These are phyloP conservation scores for Ectemnius lituratus DNA, from an alignment of 2,888 invertebrate genomes.

Conservation along the genomic window DNA sequence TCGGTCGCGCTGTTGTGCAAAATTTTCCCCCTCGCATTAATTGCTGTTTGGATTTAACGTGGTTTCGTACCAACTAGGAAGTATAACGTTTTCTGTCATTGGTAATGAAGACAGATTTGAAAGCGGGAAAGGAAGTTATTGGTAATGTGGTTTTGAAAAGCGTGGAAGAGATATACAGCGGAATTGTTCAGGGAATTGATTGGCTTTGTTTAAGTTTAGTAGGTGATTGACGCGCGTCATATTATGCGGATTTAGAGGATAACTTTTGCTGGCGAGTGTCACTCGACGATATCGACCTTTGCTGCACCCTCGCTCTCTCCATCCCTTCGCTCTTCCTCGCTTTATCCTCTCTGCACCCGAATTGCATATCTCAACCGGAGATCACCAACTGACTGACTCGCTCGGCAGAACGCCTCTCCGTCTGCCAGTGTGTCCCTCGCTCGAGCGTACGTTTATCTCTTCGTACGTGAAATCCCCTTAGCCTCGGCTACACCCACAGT, in stretches of 20 bases:
- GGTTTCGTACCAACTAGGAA: no score
- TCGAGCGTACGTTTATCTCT: not conserved
- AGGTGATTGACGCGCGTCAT: not conserved
- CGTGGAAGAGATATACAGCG: no score
- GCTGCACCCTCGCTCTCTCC: slow-evolving; percentile 16
- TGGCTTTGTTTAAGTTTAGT: no score
- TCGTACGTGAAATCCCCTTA: slow-evolving; percentile 51
- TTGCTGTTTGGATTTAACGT: no score
- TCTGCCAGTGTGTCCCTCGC: not conserved
- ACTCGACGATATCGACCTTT: slow-evolving; percentile 32
- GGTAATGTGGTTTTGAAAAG: no score
- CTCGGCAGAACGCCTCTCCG: slow-evolving; percentile 24
- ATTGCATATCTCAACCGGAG: slow-evolving; percentile 57
- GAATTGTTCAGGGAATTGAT: no score
- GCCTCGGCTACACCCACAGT: slow-evolving; percentile 58
- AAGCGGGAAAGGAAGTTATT: no score
- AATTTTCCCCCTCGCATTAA: no score
- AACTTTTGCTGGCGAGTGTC: slow-evolving; percentile 36
- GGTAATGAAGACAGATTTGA: no score
- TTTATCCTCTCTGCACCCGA: slow-evolving; percentile 17
- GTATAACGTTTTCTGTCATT: no score
- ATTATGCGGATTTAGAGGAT: slow-evolving; percentile 11
- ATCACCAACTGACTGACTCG: slow-evolving; percentile 55
- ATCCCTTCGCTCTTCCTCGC: slow-evolving; percentile 10
- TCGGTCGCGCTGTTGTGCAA: no score